A percentile compares a stretch with the other conserved stretches of the same genome.
These are phyloP conservation scores for Wasmannia auropunctata DNA, from an alignment of 1,140 invertebrate species.

Conservation along the genomic window DNA sequence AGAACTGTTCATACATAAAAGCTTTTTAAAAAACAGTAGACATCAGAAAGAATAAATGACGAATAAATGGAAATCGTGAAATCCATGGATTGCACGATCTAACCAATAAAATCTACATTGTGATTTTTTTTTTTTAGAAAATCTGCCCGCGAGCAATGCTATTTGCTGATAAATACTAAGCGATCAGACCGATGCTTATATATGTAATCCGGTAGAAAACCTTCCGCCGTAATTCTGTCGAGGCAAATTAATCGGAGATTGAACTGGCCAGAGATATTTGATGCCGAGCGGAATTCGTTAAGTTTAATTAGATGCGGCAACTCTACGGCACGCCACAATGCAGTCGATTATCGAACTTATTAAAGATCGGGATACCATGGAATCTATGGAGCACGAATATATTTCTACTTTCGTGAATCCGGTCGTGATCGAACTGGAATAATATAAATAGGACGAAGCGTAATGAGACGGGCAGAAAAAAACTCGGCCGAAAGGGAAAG, in stretches of 20 bases:
- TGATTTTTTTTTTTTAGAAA: not conserved
- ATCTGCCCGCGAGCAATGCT: not conserved
- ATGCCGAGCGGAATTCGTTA: constrained; percentile 55
- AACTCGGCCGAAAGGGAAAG: not conserved
- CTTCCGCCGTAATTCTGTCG: constrained; percentile 21
- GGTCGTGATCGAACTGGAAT: constrained; percentile 43
- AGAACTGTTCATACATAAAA: not conserved
- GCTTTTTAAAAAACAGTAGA: not conserved
- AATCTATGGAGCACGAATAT: constrained; percentile 24
- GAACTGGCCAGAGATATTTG: constrained; percentile 43
- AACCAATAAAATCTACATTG: not conserved
- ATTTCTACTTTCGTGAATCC: constrained; percentile 53
- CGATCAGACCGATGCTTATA: not conserved
- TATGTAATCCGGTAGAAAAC: constrained; percentile 16
- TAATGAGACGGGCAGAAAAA: not conserved
- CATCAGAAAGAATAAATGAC: not conserved
- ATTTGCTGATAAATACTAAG: constrained; percentile 42
- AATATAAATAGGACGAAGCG: constrained; percentile 58
- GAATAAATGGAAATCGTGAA: not conserved
- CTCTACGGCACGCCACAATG: constrained; percentile 44
- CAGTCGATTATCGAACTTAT: constrained; percentile 58
- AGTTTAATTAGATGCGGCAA: constrained; percentile 53
- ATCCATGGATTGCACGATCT: not conserved
- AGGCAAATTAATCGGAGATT: constrained; percentile 50
- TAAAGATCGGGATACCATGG: constrained; percentile 40